Evolutionary conservation across 30 jellyfish, hydroid and myxozoan genomes (phyloP), one percentile per base, ranked within the genome.

Genomic region (Sanderia malayensis): DNA sequence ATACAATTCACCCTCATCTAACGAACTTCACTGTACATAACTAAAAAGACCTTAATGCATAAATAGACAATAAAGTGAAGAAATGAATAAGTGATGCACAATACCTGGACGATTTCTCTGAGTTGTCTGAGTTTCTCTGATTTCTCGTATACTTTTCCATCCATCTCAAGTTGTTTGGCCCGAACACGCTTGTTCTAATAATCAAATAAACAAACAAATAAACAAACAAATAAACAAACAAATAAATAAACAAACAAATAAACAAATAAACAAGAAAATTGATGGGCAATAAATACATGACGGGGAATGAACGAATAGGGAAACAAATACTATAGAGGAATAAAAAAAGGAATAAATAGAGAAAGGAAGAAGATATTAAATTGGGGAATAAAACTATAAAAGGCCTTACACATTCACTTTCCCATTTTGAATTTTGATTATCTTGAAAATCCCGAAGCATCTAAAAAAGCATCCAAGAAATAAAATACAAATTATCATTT

Each of bases 361-460:
- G 52, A 28, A 2, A 1, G 33, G 67, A 15, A 31, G 23, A 21
- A 2, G 0, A 58, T 0, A 34, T 19, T 15, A 74, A 29, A 41
- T 41, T 23, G 13, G 1, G 8, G 34, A 19, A 11, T 11, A 26
- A 41, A n/a, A n/a, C n/a, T n/a, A n/a, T n/a, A n/a, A n/a, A n/a
- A n/a, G 26, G 2, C 77, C 98, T 71, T 73, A 90, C 98, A 71
- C 96, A 83, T 74, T 83, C 98, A 13, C 52, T 66, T 70, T 90
- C 95, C 96, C 96, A 90, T 13, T 86, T 87, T 27, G 86, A 78
- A 47, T 86, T 82, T 84, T 90, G 96, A 18, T 83, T 41, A 1
- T 96, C 83, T 0, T 94, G 79, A 66, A 83, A 73, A 59, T 90
- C 96, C 44, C 73, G 78, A 6, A 90, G 69, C 57, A 71, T 63